Evolutionary conservation across 1,140 invertebrate species (phyloP), one percentile per base, ranked within the genome.

Genomic region (Bombus balteatus): DNA sequence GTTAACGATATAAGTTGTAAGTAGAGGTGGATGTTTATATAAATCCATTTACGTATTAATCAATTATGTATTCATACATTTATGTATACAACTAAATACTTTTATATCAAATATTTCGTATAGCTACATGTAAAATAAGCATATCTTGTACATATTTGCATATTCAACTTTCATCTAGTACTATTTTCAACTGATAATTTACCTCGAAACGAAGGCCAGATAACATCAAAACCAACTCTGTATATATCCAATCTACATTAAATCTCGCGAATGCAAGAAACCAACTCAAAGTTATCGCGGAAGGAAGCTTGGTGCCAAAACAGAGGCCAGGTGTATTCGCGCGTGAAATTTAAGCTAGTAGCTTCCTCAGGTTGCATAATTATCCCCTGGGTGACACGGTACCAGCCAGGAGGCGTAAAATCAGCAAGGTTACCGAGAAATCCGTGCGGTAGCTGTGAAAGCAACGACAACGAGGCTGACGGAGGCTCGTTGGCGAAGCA

Each of bases 381-480:
- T 90, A 90, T 83, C 79, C 57, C 72, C 65, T 41, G 41, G 68
- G 71, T 85, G 79, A 83, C 83, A 88, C 59, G 43, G 65, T 47
- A 39, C 41, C 57, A 37, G 22, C n/a, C 66, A 68, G 81, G 32
- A 62, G 70, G 65, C 62, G 81, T 91, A 88, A 88, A 91, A 85
- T 83, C 89, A 83, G 80, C 68, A 34, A 59, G 73, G 83, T 86
- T 77, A 82, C 88, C 83, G 75, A 80, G 66, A 90, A 90, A 91
- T 88, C 89, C 87, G 81, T 83, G 62, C 79, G 72, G 28, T n/a
- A 53, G 43, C 41, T 25, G 25, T 37, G 13, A 22, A 6, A 74
- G 41, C 41, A 57, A 62, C 74, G 34, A 59, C 43, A 59, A 57
- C 73, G 34, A 76, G 53, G 65, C 81, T 34, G 88, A 75, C 57